Evolutionary conservation across 2,888 invertebrate species (phyloP).

Genomic region (Scelioninae gen. 1): DNA sequence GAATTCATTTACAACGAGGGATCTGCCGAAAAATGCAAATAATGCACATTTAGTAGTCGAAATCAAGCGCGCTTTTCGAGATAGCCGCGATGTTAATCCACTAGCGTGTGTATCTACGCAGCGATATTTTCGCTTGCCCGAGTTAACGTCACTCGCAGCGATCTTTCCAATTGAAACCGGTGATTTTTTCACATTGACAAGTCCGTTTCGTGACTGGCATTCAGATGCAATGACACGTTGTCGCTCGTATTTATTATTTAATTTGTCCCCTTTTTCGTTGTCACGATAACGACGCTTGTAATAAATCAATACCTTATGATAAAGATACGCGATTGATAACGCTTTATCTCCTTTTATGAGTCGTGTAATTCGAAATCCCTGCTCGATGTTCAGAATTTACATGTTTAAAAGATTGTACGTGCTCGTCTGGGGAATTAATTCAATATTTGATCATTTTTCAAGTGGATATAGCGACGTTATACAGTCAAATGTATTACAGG

Average conservation of each 20-base stretch:
- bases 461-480: no score
- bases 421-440: no score
- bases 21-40: conserved; percentile 45
- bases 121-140: conserved; percentile 59
- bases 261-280: conserved; percentile 50
- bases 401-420: no score
- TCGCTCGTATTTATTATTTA: conserved; percentile 63
- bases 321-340: conserved; percentile 33
- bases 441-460: no score
- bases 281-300: conserved; percentile 44
- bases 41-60: conserved; percentile 15
- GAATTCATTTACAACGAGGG: conserved; percentile 44
- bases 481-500: no score
- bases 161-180: conserved; percentile 58
- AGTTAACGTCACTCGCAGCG: conserved; percentile 61
- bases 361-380: no score
- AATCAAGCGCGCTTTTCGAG: conserved; percentile 28
- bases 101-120: conserved; percentile 33
- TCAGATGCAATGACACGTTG: conserved; percentile 52
- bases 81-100: conserved; percentile 39
- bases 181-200: conserved; percentile 51
- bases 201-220: conserved; percentile 53
- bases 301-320: conserved; percentile 57
- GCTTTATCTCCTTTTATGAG: no score
- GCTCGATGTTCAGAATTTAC: no score